Conservation (phyloP, 2,888 invertebrate species). For the Exocentrus adspersus region DNA sequence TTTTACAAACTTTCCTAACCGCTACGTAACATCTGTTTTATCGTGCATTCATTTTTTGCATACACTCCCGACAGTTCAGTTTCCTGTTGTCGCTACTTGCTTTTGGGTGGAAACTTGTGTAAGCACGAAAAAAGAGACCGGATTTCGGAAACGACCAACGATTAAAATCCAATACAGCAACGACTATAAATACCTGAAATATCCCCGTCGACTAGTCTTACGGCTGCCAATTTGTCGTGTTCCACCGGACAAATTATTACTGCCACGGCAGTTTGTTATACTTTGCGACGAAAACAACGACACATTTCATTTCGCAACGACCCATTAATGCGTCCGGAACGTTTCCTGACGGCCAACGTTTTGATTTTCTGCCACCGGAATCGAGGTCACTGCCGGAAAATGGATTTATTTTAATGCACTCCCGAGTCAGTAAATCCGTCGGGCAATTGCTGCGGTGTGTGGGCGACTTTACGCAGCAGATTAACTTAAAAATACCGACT, state of each 20-base stretch:
- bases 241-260: neutral
- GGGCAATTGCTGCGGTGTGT: too few relatives aligned
- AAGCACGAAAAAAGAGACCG: neutral
- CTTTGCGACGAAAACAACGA: neutral
- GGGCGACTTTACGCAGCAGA: too few relatives aligned
- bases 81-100: too few relatives aligned
- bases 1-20: too few relatives aligned
- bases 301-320: conserved; percentile 1
- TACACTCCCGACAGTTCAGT: neutral
- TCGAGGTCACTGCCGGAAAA: neutral
- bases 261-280: too few relatives aligned
- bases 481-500: too few relatives aligned
- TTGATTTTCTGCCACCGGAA: neutral
- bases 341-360: neutral
- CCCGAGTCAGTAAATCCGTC: too few relatives aligned
- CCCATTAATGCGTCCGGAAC: neutral
- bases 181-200: neutral
- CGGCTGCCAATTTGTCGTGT: neutral
- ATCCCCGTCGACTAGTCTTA: neutral
- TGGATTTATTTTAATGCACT: too few relatives aligned
- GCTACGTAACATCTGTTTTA: too few relatives aligned
- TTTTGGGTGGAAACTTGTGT: too few relatives aligned
- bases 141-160: neutral
- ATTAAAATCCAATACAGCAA: neutral
- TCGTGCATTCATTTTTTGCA: neutral